Percentiles rank a stretch among this genome's conserved stretches.
These are phyloP conservation scores for Equus przewalskii DNA, from an alignment of 2,113 vertebrate species.

Conservation along the genomic window DNA sequence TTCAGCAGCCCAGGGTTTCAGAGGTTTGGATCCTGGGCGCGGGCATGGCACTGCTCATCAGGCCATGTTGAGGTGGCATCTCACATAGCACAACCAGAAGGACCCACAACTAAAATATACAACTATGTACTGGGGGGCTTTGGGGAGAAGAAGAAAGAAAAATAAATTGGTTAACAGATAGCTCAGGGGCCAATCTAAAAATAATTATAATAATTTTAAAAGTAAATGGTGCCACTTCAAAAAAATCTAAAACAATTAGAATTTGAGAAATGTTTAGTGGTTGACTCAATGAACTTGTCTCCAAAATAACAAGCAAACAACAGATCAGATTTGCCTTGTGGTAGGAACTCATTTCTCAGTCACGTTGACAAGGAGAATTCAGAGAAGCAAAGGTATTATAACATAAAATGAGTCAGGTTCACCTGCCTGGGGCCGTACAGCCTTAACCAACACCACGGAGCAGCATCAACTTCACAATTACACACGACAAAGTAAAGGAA, in stretches of 20 bases:
- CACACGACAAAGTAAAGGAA: neutral
- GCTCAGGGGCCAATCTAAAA: too few species aligned
- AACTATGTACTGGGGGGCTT: too few species aligned
- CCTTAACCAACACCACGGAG: neutral
- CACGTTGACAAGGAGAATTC: neutral
- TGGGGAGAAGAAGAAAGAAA: too few species aligned
- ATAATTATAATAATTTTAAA: neutral
- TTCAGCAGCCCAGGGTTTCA: too few species aligned
- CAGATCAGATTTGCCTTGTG: neutral
- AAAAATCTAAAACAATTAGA: neutral
- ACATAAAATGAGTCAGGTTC: neutral
- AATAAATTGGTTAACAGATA: too few species aligned
- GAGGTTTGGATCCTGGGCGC: too few species aligned
- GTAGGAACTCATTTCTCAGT: neutral
- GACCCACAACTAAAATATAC: too few species aligned
- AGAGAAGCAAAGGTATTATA: neutral
- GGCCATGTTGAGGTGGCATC: too few species aligned
- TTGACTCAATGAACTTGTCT: neutral
- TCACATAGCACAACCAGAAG: too few species aligned
- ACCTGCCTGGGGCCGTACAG: neutral
- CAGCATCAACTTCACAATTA: neutral
- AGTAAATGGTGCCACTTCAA: neutral
- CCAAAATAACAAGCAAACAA: neutral
- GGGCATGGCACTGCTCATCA: too few species aligned
- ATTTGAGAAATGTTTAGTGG: neutral